Evolutionary conservation across 1,140 invertebrate genomes (phyloP).

Genomic region (Drosophila nannoptera): DNA sequence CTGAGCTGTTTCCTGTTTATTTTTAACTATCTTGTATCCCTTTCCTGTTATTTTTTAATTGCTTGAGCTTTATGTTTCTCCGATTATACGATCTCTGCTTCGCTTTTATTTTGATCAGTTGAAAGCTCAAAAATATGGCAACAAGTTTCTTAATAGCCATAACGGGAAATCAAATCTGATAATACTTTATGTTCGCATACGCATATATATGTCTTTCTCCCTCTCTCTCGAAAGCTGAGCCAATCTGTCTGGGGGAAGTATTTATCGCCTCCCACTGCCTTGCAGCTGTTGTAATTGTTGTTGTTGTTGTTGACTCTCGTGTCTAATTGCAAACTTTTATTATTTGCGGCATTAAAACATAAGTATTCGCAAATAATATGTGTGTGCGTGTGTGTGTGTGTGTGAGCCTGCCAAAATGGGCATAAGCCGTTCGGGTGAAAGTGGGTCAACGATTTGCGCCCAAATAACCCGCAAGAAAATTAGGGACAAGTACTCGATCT

Average conservation of each 20-base stretch:
- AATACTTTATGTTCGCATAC: constrained; percentile 5
- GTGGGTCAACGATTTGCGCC: constrained; percentile 65
- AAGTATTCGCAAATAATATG: constrained; percentile 48
- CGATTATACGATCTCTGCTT: too few relatives aligned
- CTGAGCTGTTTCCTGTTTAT: too few relatives aligned
- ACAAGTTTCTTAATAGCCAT: constrained; percentile 3
- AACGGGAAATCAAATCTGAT: constrained; percentile 40
- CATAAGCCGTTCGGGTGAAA: constrained; percentile 64
- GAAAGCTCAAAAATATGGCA: too few relatives aligned
- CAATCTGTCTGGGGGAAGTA: constrained; percentile 24
- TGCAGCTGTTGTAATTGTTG: constrained; percentile 11
- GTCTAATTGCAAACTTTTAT: constrained; percentile 61
- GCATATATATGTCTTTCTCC: background rate
- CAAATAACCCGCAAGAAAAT: constrained; percentile 47
- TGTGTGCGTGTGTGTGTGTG: background rate
- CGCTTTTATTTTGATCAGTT: too few relatives aligned
- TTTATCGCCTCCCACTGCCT: constrained; percentile 38
- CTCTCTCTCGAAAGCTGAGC: constrained; percentile 38
- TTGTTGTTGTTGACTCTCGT: constrained; percentile 20
- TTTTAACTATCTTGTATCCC: too few relatives aligned
- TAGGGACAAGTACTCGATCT: constrained; percentile 50
- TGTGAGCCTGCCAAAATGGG: constrained; percentile 53
- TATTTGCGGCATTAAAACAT: constrained; percentile 47
- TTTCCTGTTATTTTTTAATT: too few relatives aligned
- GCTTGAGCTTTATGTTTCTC: too few relatives aligned